Evolutionary conservation across 2,888 invertebrate genomes (phyloP).

Genomic region (Scaptomyza parva): DNA sequence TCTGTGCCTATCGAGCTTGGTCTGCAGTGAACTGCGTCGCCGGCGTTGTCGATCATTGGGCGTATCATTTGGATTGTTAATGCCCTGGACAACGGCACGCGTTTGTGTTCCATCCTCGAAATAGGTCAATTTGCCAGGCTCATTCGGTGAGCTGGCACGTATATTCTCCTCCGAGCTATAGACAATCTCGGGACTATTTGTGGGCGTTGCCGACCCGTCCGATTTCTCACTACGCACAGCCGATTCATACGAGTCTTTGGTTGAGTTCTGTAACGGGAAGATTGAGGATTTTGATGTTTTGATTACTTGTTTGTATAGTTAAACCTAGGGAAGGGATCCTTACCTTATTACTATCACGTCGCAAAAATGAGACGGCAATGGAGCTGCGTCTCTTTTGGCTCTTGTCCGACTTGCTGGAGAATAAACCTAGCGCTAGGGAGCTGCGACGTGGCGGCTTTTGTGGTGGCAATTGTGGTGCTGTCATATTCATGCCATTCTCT

Average conservation of each 20-base stretch:
- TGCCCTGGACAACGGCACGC: conserved; percentile 71
- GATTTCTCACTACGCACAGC: conserved; percentile 84
- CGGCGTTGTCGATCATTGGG: conserved; percentile 83
- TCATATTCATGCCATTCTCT: conserved; percentile 58
- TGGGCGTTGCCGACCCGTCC: conserved; percentile 79
- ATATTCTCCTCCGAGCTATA: conserved; percentile 82
- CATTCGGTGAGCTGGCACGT: conserved; percentile 82
- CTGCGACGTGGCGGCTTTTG: conserved; percentile 84
- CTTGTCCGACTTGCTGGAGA: conserved; percentile 82
- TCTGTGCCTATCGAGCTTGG: conserved; percentile 84
- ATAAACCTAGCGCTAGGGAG: conserved; percentile 83
- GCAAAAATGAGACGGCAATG: conserved; percentile 84
- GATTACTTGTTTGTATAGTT: no score
- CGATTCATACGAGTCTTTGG: conserved; percentile 84
- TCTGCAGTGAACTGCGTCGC: conserved; percentile 84
- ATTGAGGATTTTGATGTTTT: no score
- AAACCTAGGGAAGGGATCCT: conserved; percentile 8
- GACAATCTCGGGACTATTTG: conserved; percentile 77
- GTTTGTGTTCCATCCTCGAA: conserved; percentile 81
- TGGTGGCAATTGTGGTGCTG: conserved; percentile 71
- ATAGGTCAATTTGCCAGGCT: conserved; percentile 78
- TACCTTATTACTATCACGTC: conserved; percentile 84
- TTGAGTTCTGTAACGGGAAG: conserved; percentile 65
- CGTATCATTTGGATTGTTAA: conserved; percentile 69
- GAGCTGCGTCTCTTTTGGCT: conserved; percentile 84